Base-by-base conservation (phyloP, 2,888 invertebrate species). In the Macaria liturata region DNA sequence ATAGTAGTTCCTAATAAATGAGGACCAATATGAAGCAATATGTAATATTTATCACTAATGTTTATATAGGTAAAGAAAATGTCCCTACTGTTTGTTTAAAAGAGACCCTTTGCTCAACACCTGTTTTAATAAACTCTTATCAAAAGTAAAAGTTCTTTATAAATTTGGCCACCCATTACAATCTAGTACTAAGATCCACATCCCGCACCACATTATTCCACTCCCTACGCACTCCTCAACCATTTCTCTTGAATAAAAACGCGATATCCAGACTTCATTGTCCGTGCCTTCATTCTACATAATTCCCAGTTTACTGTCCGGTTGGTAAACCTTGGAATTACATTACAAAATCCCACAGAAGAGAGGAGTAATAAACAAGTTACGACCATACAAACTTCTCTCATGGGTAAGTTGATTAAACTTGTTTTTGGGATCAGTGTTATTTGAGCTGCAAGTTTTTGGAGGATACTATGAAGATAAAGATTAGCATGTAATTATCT, bases 221-320 rank as follows among this genome's bases (percentile, higher is more conserved):
- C 1, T 31, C 4, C 30, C 4, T 3, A 51, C 45, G 45, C 45
- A 51, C 53, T 46, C 53, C 40, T 46, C 39, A 37, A 39, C 37
- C 31, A 51, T 44, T 45, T 46, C 32, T 37, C 55, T 59, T 59
- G 59, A 59, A 59, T 59, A 59, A 59, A 59, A 59, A 59, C 52
- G 50, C 54, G 51, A 59, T 59, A 51, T 52, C 54, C 51, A 51
- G 45, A 51, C 51, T 51, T 59, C 59, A 55, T 59, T 51, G 59
- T 52, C 55, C 54, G 59, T 40, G 39, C 54, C 54, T 59, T 59
- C 55, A 59, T 51, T 59, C 51, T 48, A 55, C 59, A 60, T 56
- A 60, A 60, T 60, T 56, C 50, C 50, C 54, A 54, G 57, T 61
- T 61, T 61, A 61, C 61, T 57, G 57, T 57, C 61, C 57, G 56